Percentiles rank a stretch among this genome's conserved stretches.
Evolutionary conservation across 2,113 vertebrate genomes (phyloP).

Genomic region (Colaptes auratus): DNA sequence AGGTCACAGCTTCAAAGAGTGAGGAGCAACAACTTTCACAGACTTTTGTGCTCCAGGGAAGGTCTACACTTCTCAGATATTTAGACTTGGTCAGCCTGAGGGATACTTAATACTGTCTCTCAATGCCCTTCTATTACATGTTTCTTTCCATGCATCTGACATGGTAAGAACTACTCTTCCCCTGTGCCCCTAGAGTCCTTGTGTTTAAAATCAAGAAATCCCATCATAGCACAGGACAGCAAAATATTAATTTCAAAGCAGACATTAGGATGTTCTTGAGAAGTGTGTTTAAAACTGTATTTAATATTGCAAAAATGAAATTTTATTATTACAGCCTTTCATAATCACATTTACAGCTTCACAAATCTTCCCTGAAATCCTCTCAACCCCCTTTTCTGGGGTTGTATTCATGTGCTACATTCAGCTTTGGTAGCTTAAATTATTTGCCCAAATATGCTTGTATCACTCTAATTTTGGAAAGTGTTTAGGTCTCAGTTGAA

Average conservation of each 20-base stretch:
- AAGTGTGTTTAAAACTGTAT: not conserved
- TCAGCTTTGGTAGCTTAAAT: not conserved
- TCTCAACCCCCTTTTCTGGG: not conserved
- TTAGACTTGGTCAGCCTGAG: not conserved
- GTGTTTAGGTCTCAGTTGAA: not conserved
- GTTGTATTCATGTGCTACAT: not conserved
- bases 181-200: not conserved
- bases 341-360: not conserved
- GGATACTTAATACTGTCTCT: not conserved
- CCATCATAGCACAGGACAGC: not conserved
- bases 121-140: not conserved
- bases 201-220: constrained; percentile 5
- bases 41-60: not conserved
- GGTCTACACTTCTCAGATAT: not conserved
- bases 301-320: not conserved
- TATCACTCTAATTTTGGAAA: not conserved
- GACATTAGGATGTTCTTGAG: not conserved
- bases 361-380: not conserved
- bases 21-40: not conserved
- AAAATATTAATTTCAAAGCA: not conserved
- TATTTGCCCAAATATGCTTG: not conserved
- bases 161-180: not conserved
- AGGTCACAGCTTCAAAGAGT: not conserved
- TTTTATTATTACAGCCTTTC: not conserved
- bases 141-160: not conserved